phyloP scores from a whole-genome alignment of 2,113 vertebrate species.

The Romanogobio albipinnatus region DNA sequence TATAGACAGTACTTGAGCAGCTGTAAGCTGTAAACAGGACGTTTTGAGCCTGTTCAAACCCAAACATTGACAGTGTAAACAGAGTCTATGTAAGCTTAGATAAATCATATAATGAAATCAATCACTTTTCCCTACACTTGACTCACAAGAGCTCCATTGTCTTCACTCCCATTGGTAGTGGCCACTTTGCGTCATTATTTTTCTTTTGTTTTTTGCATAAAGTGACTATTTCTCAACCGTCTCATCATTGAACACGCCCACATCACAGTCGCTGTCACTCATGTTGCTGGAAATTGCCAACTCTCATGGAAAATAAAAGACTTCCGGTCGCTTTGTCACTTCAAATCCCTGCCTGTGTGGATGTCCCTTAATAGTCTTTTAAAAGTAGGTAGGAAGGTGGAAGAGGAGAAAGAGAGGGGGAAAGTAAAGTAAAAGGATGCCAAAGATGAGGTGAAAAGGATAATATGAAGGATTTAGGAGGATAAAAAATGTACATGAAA shows the following conservation, averaged over 20 bases:
- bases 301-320: slow-evolving; percentile 4
- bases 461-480: slow-evolving; percentile 45
- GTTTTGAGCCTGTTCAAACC: neutral
- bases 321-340: neutral
- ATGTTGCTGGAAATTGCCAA: neutral
- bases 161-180: neutral
- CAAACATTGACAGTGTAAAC: neutral
- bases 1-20: too few relatives aligned
- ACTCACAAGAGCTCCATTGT: neutral
- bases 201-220: too few relatives aligned
- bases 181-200: neutral
- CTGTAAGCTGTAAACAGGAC: too few relatives aligned
- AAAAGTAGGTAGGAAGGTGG: slow-evolving; percentile 4
- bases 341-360: neutral
- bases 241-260: neutral
- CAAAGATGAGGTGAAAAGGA: slow-evolving; percentile 34
- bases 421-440: neutral
- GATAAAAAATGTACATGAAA: slow-evolving; percentile 38
- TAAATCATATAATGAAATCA: neutral
- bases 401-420: neutral
- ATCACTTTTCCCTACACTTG: neutral
- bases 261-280: neutral
- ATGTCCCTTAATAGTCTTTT: slow-evolving; percentile 25
- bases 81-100: neutral
- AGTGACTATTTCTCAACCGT: neutral